These are phyloP conservation scores for Oscheius sp. DNA, from an alignment of 2,888 invertebrate genomes.

Conservation along the genomic window DNA sequence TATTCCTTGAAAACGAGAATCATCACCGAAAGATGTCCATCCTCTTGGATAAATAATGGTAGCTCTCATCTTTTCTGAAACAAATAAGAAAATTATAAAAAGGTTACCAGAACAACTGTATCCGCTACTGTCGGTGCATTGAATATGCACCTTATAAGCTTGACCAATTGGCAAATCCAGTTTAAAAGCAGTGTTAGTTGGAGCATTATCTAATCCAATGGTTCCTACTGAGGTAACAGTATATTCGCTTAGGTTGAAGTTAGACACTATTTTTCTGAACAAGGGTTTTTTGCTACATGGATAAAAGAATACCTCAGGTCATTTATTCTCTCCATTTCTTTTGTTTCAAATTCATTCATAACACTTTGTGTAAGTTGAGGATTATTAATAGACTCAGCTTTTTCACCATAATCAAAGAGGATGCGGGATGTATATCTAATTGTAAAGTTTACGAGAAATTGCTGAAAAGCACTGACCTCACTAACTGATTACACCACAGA, in stretches of 20 bases:
- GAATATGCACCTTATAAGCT: slow-evolving; percentile 1
- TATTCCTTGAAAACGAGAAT: slow-evolving; percentile 9
- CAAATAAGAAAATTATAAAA: not conserved
- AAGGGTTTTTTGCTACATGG: not conserved
- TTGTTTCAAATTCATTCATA: not conserved
- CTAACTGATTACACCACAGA: slow-evolving; percentile 73
- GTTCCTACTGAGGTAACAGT: not conserved
- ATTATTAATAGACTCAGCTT: not conserved
- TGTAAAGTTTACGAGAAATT: not conserved
- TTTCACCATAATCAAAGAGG: slow-evolving; percentile 12
- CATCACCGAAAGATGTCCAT: slow-evolving; percentile 5
- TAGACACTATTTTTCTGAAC: not conserved
- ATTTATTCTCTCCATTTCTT: not conserved
- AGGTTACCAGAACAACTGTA: slow-evolving; percentile 7
- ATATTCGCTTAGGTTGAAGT: too few relatives aligned
- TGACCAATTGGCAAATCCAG: not conserved
- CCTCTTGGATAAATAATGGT: not conserved
- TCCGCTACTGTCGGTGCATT: slow-evolving; percentile 18
- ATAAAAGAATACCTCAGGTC: not conserved
- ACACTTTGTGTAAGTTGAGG: not conserved
- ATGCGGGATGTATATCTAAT: slow-evolving; percentile 17
- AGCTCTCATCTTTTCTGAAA: slow-evolving; percentile 1
- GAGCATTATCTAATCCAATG: not conserved
- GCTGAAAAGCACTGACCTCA: slow-evolving; percentile 49
- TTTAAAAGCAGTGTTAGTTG: not conserved